Percentiles rank a stretch among this genome's conserved stretches.
Conservation (phyloP, 2,888 invertebrate genomes). For the Alsophila aescularia region DNA sequence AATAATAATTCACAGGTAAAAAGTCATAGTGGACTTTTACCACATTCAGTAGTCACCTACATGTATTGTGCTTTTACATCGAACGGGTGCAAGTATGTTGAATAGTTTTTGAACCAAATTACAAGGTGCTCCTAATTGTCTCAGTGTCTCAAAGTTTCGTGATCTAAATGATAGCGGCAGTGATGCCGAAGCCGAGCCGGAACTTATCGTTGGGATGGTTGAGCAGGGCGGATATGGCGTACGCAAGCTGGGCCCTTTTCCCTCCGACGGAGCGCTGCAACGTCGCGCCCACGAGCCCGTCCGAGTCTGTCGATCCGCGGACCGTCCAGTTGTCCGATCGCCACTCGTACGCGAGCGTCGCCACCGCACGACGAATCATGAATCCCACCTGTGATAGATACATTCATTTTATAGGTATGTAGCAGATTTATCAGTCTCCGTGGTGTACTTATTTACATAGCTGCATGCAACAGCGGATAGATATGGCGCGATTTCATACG, state of each 20-base stretch:
- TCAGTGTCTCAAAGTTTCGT: background rate
- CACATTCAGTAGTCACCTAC: too few relatives aligned
- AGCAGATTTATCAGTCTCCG: background rate
- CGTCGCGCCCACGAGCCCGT: slow-evolving; percentile 76
- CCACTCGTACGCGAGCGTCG: slow-evolving; percentile 76
- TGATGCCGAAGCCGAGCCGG: slow-evolving; percentile 73
- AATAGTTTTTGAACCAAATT: too few relatives aligned
- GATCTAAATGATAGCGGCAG: slow-evolving; percentile 62
- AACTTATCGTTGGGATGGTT: slow-evolving; percentile 81
- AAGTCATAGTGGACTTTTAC: background rate
- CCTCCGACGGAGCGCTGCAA: slow-evolving; percentile 71
- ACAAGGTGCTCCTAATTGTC: too few relatives aligned
- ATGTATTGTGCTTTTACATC: too few relatives aligned
- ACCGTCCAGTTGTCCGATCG: slow-evolving; percentile 70
- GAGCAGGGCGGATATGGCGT: slow-evolving; percentile 73
- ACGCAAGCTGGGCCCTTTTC: slow-evolving; percentile 63
- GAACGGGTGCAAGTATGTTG: too few relatives aligned
- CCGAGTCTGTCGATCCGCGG: slow-evolving; percentile 73
- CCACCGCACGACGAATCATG: slow-evolving; percentile 67
- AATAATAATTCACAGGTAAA: background rate
- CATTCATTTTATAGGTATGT: background rate
- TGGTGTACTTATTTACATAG: background rate
- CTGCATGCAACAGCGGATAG: too few relatives aligned
- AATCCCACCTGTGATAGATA: slow-evolving; percentile 64
- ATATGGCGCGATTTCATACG: too few relatives aligned